Percentiles rank a stretch among this genome's conserved stretches.
phyloP scores from a whole-genome alignment of 2,797 vertebrate species.

The Aeoliscus strigatus region DNA sequence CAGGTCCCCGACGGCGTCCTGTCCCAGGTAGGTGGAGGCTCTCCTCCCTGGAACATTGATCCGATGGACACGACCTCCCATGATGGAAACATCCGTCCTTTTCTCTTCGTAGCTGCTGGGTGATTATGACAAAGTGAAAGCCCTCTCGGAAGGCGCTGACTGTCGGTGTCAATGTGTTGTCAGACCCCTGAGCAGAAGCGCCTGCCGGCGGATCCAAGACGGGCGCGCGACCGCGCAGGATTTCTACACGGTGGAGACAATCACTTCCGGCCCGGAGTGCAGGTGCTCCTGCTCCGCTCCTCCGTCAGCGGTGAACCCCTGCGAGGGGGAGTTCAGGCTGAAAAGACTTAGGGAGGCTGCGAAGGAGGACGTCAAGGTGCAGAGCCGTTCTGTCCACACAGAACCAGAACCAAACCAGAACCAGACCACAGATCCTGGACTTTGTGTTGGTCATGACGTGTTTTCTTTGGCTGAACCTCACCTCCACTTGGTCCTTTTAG shows the following conservation, averaged over 20 bases:
- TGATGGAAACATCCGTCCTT: constrained; percentile 63
- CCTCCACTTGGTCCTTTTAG: constrained; percentile 71
- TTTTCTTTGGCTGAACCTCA: constrained; percentile 40
- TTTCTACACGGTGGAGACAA: constrained; percentile 90
- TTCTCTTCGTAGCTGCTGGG: constrained; percentile 85
- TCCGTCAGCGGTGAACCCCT: constrained; percentile 87
- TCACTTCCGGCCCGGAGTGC: constrained; percentile 86
- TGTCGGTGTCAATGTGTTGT: constrained; percentile 97
- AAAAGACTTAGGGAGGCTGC: constrained; percentile 84
- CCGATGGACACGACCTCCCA: neutral
- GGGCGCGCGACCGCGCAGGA: constrained; percentile 77
- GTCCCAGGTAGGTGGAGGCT: constrained; percentile 76
- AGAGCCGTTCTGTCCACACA: constrained; percentile 13
- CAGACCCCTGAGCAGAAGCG: constrained; percentile 85
- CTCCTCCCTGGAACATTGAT: no score
- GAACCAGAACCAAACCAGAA: neutral
- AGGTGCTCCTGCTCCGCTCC: constrained; percentile 92
- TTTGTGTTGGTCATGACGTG: constrained; percentile 19
- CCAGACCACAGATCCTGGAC: neutral
- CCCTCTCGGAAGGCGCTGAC: constrained; percentile 90
- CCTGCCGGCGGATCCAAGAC: constrained; percentile 81
- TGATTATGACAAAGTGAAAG: constrained; percentile 97
- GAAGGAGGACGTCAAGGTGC: constrained; percentile 86
- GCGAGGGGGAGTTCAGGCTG: constrained; percentile 86
- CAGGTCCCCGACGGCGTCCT: constrained; percentile 75